Evolutionary conservation across 2,888 invertebrate species (phyloP), one percentile per base, ranked within the genome.

Genomic region (Synergus itoensis): DNA sequence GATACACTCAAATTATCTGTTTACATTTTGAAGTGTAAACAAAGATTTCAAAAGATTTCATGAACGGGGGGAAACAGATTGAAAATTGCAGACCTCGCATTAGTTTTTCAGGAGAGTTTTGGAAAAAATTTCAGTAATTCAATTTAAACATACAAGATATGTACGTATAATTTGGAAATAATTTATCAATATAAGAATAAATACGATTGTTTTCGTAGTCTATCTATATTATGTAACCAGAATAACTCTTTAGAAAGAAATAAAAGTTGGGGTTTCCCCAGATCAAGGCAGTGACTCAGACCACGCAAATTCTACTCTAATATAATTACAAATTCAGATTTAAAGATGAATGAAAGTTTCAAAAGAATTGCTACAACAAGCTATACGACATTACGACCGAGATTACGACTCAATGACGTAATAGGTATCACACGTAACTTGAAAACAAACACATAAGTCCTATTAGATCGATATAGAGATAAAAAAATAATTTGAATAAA

Each of bases 311-410:
- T 41, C 14, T 43, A 41, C 3, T 43, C 43, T 18, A 43, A 43
- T 18, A n/a, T 65, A 65, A 65, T 65, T 43, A 65, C 43, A 16
- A 64, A 64, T 64, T 64, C 40, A 64, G 64, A 40, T 40, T 40
- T 41, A 41, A 40, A 40, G 64, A 64, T 64, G 64, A 64, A 64
- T 64, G 64, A 64, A 64, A 64, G 64, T 64, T 64, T 16, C n/a
- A 64, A 36, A 11, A 11, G 40, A 45, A 7, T 45, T 45, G 45
- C 12, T 28, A 28, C 28, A 3, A 28, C 28, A 3, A 28, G 28
- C 3, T 28, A 28, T 64, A 64, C 63, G 21, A 63, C 40, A 36
- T 64, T 64, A 28, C 63, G 63, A 28, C 36, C 63, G 21, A 63
- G 16, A 36, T 64, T 64, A 28, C 63, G 63, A 28, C 36, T 63